Conservation (phyloP, 2,113 vertebrate species). For the Sardina pilchardus region DNA sequence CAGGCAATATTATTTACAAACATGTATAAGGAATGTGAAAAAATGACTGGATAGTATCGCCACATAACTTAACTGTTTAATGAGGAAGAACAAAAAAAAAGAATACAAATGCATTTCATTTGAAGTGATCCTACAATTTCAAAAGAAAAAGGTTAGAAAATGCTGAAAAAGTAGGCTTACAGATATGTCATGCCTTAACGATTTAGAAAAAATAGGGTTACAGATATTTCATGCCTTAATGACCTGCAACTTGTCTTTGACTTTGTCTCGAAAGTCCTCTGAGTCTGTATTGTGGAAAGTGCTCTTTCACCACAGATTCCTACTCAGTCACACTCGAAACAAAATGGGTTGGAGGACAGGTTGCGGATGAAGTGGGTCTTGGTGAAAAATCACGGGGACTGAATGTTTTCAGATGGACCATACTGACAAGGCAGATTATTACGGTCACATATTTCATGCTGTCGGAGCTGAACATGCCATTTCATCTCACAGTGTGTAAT, state of each 20-base stretch:
- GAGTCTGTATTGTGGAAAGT: background rate
- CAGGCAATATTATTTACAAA: background rate
- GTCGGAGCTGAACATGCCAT: background rate
- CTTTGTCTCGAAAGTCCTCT: background rate
- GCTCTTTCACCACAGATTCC: background rate
- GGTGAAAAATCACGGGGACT: background rate
- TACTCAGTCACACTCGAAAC: background rate
- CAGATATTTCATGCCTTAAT: background rate
- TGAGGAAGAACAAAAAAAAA: background rate
- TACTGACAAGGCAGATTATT: background rate
- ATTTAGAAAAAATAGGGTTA: background rate
- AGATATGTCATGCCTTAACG: no score
- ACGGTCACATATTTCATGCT: background rate
- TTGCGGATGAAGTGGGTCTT: background rate
- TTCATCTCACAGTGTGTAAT: background rate
- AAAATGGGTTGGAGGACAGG: background rate
- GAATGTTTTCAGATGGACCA: no score
- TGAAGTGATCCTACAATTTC: no score
- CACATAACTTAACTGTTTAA: background rate
- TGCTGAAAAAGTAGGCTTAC: no score
- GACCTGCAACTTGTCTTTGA: background rate
- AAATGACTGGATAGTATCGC: background rate
- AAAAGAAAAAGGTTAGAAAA: no score
- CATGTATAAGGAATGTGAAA: background rate
- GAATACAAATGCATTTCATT: no score